phyloP scores from a whole-genome alignment of 2,797 vertebrate species.

The Acanthornis magna region DNA sequence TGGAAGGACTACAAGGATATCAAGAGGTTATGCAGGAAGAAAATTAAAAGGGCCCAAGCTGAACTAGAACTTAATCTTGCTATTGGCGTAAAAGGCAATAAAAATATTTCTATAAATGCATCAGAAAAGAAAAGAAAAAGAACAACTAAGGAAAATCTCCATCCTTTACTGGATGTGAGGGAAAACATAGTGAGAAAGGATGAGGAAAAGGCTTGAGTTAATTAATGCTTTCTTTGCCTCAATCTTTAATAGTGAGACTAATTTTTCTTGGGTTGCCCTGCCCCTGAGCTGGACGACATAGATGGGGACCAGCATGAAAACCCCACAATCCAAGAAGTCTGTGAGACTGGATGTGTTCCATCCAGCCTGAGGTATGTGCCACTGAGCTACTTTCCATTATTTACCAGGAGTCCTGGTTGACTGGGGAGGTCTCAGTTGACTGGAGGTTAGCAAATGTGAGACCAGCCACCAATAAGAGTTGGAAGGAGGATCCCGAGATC shows the following conservation, averaged over 20 bases:
- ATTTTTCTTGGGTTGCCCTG: neutral
- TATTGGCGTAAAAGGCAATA: neutral
- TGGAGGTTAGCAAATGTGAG: neutral
- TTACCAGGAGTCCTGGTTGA: neutral
- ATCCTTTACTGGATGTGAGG: neutral
- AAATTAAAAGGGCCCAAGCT: neutral
- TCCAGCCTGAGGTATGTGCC: neutral
- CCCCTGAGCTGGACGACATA: neutral
- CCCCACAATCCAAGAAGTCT: neutral
- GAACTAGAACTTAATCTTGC: neutral
- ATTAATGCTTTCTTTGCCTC: neutral
- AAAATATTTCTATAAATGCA: neutral
- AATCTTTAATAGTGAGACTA: neutral
- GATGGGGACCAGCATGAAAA: neutral
- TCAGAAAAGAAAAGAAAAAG: neutral
- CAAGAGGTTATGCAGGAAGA: neutral
- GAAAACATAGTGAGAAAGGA: neutral
- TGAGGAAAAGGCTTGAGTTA: neutral
- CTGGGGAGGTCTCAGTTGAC: fast-evolving
- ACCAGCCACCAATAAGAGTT: neutral
- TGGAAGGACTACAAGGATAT: neutral
- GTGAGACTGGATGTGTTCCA: neutral
- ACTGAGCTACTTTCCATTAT: neutral
- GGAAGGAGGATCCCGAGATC: neutral
- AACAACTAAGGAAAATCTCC: neutral